Base-by-base conservation (phyloP, 2,113 vertebrate genomes). In the Leptobrachium leishanense region DNA sequence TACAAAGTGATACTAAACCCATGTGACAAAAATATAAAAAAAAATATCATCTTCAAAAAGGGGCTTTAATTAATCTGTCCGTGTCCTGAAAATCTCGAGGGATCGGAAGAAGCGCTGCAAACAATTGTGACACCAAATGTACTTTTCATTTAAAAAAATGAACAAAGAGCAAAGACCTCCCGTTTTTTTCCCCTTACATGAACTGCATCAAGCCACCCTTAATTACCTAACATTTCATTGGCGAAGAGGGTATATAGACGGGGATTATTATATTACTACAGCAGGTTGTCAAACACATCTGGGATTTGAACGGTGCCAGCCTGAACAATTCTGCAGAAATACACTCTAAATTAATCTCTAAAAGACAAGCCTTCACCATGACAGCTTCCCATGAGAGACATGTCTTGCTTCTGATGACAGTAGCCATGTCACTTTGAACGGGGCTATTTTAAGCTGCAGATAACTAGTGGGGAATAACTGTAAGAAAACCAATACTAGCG, bases 391-490 rank as follows among this genome's bases (percentile, higher is more conserved):
- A 68, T 41, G 65, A 80, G 62, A 83, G 72, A 71, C 54, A 54
- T 68, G 79, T 62, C 62, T 59, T 59, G 71, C 41, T 50, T 81
- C 78, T 63, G 71, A 81, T 81, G 78, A 81, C 71, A 68, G 72
- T 39, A 68, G 31, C 20, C n/a, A 74, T 74, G 72, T 74, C 72
- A 74, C 78, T 81, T 73, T 74, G 64, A 81, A 74, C 53, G 68
- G 72, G 68, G 55, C 64, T 81, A 81, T 81, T 81, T 81, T 81
- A 46, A 57, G 72, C 71, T 55, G 64, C 42, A 68, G 78, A 68
- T 66, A 57, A 68, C 78, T 68, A 80, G 72, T 68, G 64, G 71
- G 55, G 78, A 80, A 80, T 80, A 74, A 80, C 78, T 74, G 64
- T 74, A 74, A 74, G 78, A 62, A 81, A 81, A 62, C 71, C 31